A percentile compares a stretch with the other conserved stretches of the same genome.
phyloP scores from a whole-genome alignment of 2,797 vertebrate genomes.

The Enteromius argenteus region DNA sequence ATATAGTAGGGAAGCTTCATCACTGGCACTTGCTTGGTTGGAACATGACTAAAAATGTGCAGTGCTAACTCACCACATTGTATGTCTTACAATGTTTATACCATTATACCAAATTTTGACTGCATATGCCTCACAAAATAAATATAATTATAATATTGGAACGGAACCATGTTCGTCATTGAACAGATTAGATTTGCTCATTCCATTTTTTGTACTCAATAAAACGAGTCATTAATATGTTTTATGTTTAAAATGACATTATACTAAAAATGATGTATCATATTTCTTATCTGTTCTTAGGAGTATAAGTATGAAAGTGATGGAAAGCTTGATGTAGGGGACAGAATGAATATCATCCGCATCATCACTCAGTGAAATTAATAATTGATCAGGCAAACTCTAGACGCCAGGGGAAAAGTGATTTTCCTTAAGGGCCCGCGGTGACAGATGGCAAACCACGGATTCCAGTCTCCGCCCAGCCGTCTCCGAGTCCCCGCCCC shows the following conservation, averaged over 20 bases:
- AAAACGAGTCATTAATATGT: neutral
- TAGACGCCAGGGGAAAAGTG: constrained; percentile 16
- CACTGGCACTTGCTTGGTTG: no score
- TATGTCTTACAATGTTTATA: neutral
- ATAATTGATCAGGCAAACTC: constrained; percentile 39
- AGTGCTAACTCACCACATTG: neutral
- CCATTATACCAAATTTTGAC: neutral
- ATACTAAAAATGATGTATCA: neutral
- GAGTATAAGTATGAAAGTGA: neutral
- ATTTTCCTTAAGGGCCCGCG: constrained; percentile 17
- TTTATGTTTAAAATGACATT: neutral
- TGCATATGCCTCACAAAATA: neutral
- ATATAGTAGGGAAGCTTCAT: no score
- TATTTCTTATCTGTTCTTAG: neutral
- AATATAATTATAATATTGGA: neutral
- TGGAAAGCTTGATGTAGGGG: neutral
- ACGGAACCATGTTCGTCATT: neutral
- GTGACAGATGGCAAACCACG: constrained; percentile 44
- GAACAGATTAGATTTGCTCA: neutral
- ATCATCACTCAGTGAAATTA: constrained; percentile 17
- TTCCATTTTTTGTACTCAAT: no score
- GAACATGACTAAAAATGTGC: no score
- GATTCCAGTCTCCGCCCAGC: constrained; percentile 27
- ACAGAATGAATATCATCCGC: neutral
- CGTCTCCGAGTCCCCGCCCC: neutral